Evolutionary conservation across 1,140 invertebrate genomes (phyloP).

Genomic region (Globodera ellingtonae): DNA sequence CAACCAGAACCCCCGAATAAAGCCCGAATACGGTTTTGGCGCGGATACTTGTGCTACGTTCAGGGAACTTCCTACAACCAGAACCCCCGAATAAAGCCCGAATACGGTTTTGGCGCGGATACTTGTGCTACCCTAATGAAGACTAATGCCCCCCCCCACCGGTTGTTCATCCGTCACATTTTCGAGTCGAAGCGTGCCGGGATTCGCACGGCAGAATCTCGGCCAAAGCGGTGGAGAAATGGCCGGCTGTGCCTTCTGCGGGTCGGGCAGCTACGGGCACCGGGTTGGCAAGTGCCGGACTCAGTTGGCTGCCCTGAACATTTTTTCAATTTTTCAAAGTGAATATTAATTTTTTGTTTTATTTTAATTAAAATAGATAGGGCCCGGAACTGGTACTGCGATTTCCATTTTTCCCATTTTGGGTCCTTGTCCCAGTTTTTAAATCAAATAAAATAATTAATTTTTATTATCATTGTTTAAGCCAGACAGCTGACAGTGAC

Average conservation of each 20-base stretch:
- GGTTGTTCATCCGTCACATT: slow-evolving; percentile 56
- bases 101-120: rapidly evolving
- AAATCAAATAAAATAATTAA: no score
- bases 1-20: no score
- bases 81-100: no score
- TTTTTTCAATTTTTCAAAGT: not conserved
- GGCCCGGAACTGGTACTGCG: no score
- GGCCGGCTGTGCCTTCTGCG: slow-evolving; percentile 36
- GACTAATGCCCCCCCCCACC: no score
- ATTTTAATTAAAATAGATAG: no score
- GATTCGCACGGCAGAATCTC: slow-evolving; percentile 56
- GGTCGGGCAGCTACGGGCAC: slow-evolving; percentile 44
- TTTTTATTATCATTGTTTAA: not conserved
- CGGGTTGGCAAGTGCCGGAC: slow-evolving; percentile 28
- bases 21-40: no score
- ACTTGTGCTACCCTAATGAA: no score
- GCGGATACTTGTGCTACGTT: no score
- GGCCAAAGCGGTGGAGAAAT: slow-evolving; percentile 46
- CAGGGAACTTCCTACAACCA: no score
- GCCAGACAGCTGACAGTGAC: slow-evolving; percentile 55
- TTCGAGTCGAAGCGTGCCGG: slow-evolving; percentile 58
- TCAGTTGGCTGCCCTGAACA: slow-evolving; percentile 48
- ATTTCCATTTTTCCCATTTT: no score
- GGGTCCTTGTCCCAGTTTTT: no score
- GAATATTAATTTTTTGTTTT: slow-evolving; percentile 4